phyloP scores from a whole-genome alignment of 2,113 vertebrate genomes.

The Microtus montanus region DNA sequence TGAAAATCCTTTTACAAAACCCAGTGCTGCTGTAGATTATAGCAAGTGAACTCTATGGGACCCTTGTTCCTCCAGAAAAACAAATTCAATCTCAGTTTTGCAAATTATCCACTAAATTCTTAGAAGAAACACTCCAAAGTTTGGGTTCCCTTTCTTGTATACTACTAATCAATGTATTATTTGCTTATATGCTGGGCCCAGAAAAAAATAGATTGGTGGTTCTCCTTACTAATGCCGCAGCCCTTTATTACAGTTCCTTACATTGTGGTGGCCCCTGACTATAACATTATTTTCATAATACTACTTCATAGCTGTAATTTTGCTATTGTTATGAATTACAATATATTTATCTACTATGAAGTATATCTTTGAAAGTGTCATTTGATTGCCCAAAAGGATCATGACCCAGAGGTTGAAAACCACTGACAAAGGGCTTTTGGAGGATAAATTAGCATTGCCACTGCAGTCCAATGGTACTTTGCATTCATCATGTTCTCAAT shows the following conservation, averaged over 20 bases:
- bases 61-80: not conserved
- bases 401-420: not conserved
- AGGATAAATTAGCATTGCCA: not conserved
- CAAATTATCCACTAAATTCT: not conserved
- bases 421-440: fast-evolving
- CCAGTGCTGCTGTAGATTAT: not conserved
- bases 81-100: not conserved
- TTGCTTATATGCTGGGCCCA: not conserved
- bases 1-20: not conserved
- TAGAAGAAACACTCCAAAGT: not conserved
- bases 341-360: not conserved
- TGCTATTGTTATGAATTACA: not conserved
- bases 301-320: not conserved
- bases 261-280: not conserved
- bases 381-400: fast-evolving
- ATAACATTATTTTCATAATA: not conserved
- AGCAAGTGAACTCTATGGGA: not conserved
- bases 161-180: not conserved
- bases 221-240: not conserved
- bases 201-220: not conserved
- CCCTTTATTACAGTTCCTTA: not conserved
- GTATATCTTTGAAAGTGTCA: not conserved
- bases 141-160: not conserved
- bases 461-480: not conserved
- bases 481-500: not conserved